phyloP scores from a whole-genome alignment of 2,797 vertebrate genomes.

The Australoheros facetus region DNA sequence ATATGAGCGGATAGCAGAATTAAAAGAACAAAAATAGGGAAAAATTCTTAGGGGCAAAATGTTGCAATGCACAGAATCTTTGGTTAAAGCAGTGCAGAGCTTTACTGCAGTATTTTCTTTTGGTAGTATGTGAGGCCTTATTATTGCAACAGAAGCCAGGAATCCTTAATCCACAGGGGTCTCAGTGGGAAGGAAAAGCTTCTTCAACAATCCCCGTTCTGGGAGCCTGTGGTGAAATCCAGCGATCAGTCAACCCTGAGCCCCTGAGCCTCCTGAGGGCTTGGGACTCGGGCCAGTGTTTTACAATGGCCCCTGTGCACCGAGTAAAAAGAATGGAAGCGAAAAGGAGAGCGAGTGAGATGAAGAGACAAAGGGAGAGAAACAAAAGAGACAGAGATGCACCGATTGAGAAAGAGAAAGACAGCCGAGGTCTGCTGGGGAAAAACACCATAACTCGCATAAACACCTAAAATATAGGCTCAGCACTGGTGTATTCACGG shows the following conservation, averaged over 20 bases:
- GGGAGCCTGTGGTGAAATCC: slow-evolving; percentile 74
- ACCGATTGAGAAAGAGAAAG: slow-evolving; percentile 19
- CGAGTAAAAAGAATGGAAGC: slow-evolving; percentile 32
- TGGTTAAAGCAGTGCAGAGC: slow-evolving; percentile 40
- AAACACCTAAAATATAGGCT: slow-evolving; percentile 43
- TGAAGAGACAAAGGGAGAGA: background rate
- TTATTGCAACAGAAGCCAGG: slow-evolving; percentile 74
- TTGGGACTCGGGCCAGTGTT: slow-evolving; percentile 70
- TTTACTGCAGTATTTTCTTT: slow-evolving; percentile 59
- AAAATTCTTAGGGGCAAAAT: background rate
- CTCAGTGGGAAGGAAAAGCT: slow-evolving; percentile 72
- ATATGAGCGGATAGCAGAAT: background rate
- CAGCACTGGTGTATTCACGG: slow-evolving; percentile 44
- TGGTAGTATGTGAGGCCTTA: slow-evolving; percentile 72
- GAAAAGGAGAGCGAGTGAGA: background rate
- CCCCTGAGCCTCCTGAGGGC: slow-evolving; percentile 69
- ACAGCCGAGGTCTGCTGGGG: slow-evolving; percentile 36
- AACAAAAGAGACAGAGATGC: slow-evolving; percentile 32
- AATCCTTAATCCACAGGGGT: slow-evolving; percentile 76
- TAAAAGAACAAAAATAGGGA: background rate
- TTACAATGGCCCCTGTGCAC: slow-evolving; percentile 56
- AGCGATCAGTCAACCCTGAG: slow-evolving; percentile 77
- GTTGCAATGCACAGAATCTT: slow-evolving; percentile 20
- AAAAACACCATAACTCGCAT: slow-evolving; percentile 49
- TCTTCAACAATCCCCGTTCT: slow-evolving; percentile 69